Evolutionary conservation across 2,797 vertebrate species (phyloP), one percentile per base, ranked within the genome.

Genomic region (Fistularia tabacaria): DNA sequence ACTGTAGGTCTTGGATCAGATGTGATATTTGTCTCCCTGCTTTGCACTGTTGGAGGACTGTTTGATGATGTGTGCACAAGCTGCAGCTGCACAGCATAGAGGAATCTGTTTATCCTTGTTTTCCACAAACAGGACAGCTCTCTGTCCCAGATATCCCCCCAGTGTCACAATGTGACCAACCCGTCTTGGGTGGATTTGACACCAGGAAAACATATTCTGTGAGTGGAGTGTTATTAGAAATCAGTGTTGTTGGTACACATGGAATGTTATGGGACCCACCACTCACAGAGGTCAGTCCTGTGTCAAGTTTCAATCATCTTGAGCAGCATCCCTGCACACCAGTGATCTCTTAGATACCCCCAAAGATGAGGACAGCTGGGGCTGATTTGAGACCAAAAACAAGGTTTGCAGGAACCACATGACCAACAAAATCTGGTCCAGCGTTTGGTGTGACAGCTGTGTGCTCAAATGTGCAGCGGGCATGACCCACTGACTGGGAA

Each of bases 81-180:
- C 52, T 62, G 62, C 83, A 88, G 84, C 87, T 89, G 85, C 73
- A 61, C 48, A 64, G 69, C 49, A 67, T 45, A 68, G 50, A 54
- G 37, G 49, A 25, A 51, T 62, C 54, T 83, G 76, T 82, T 85
- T 82, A 72, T 42, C 51, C 38, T 52, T 58, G 57, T 53, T 47
- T 66, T 81, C 83, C 76, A 66, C 69, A 69, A 79, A 42, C 47
- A 57, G 54, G 54, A 67, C 61, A 49, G 51, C 43, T 54, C 47
- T 69, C 25, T 77, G 71, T 59, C 64, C 69, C 13, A 44, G 40
- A 70, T 54, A 48, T 14, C 45, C 57, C 61, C 64, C 38, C 56
- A 39, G 47, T 59, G 42, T 50, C 46, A 38, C 48, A 60, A 57
- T 76, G 74, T 76, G 48, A 15, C 70, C 41, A 45, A 57, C 47